Conservation (phyloP, 2,113 vertebrate species). For the Otis tarda region DNA sequence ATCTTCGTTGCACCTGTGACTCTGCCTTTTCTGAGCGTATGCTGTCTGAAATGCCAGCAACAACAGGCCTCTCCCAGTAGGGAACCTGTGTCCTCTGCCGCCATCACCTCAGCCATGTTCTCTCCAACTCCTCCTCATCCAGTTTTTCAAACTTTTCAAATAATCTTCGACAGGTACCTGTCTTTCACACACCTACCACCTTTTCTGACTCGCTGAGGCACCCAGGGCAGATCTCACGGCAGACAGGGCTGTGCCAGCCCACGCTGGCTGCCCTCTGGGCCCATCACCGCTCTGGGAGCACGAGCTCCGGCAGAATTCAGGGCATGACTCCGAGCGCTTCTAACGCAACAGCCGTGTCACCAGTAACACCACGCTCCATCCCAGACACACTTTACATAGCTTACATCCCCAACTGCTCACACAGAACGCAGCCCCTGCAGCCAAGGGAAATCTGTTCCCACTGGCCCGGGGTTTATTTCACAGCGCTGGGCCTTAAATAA, state of each 20-base stretch:
- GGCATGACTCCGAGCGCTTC: rapidly evolving
- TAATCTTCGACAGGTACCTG: rapidly evolving
- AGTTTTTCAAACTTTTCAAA: neutral
- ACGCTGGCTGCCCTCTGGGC: neutral
- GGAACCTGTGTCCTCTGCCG: neutral
- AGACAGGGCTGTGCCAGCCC: neutral
- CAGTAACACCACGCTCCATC: neutral
- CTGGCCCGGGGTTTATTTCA: neutral
- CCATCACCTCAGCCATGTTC: rapidly evolving
- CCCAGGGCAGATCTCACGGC: neutral
- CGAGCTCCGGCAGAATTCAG: rapidly evolving
- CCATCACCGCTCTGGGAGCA: rapidly evolving
- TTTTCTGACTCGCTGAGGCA: neutral
- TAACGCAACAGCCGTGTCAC: rapidly evolving
- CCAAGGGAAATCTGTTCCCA: neutral
- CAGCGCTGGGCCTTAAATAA: neutral
- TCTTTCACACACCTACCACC: neutral
- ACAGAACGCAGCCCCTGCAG: neutral
- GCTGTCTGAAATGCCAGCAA: neutral
- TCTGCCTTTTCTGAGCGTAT: neutral
- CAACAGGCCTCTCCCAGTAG: neutral
- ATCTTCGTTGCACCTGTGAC: neutral
- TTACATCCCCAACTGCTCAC: neutral
- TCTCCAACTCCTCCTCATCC: neutral
- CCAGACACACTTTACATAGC: no score